Percentiles rank a stretch among this genome's conserved stretches.
These are phyloP conservation scores for Myiothlypis chrysogaster DNA, from an alignment of 2,797 vertebrate genomes.

Conservation along the genomic window DNA sequence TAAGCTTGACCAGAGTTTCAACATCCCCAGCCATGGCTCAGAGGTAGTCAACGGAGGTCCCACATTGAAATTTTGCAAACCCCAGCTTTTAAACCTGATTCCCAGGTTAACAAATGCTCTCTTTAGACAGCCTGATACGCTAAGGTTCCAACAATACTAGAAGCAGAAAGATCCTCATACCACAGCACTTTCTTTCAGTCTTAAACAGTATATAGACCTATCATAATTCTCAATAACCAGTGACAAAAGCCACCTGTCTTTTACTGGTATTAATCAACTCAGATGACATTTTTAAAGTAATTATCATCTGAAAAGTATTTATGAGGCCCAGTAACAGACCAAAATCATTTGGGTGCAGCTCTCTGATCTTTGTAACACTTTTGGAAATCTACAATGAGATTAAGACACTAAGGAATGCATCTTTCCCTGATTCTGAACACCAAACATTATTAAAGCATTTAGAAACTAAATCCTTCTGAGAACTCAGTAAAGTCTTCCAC, in stretches of 20 bases:
- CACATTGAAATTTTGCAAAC: background rate
- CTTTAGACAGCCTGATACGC: background rate
- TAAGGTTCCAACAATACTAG: background rate
- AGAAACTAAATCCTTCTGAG: background rate
- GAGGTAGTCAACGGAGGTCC: background rate
- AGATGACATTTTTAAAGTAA: background rate
- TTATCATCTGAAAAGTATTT: background rate
- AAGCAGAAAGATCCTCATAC: background rate
- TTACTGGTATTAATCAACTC: background rate
- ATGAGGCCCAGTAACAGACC: background rate
- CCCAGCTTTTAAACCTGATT: background rate
- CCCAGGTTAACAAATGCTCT: background rate
- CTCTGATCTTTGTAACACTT: background rate
- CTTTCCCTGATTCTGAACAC: background rate
- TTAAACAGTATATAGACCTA: background rate
- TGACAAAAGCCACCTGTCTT: background rate
- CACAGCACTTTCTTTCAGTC: background rate
- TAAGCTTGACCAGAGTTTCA: background rate
- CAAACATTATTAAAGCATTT: background rate
- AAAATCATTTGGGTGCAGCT: background rate
- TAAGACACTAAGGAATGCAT: background rate
- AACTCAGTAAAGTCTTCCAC: background rate
- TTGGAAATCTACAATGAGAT: background rate
- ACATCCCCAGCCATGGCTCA: background rate
- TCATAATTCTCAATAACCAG: background rate